Evolutionary conservation across 2,797 vertebrate genomes (phyloP), one percentile per base, ranked within the genome.

Genomic region (Melanotaenia pygmaea): DNA sequence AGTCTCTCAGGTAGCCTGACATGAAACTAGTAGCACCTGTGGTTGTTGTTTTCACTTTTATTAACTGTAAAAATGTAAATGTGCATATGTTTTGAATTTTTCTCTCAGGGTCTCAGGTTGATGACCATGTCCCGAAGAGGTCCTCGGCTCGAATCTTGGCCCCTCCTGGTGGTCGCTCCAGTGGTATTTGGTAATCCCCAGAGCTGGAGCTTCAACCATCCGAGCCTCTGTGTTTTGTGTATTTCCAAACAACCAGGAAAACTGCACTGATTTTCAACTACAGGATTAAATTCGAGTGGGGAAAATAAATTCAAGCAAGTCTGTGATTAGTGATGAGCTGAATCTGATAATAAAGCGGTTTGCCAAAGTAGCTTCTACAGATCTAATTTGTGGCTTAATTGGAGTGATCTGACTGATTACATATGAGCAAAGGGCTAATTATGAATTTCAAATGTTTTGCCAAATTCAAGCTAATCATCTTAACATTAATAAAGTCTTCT

Each of bases 71-170:
- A 26, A 62, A 30, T 54, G 1, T 35, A 9, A 62, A 34, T 37
- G 2, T 11, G 57, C 4, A 9, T 1, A 58, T 7, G 45, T 7
- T 59, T 20, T n/a, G 20, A 1, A 18, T 67, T 67, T 64, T 62
- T 38, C 30, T 64, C 54, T 43, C 92, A 98, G 97, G 97, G 76
- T 94, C 97, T 88, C 97, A 98, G 90, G 95, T 98, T 26, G 97
- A 98, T 32, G 97, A 98, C 86, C 96, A 97, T 47, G 92, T 98
- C 91, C 97, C 97, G 81, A 98, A 98, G 94, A 96, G 97, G 93
- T 96, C 97, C 81, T 98, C 97, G 0, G 97, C 97, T 70, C 94
- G 97, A 89, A 98, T 98, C 92, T 95, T 98, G 81, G 97, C 97
- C 59, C 97, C 97, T 70, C 97, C 97, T 0, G 97, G 97, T 47